Evolutionary conservation across 2,888 invertebrate species (phyloP).

Genomic region (Eudemis profundana): DNA sequence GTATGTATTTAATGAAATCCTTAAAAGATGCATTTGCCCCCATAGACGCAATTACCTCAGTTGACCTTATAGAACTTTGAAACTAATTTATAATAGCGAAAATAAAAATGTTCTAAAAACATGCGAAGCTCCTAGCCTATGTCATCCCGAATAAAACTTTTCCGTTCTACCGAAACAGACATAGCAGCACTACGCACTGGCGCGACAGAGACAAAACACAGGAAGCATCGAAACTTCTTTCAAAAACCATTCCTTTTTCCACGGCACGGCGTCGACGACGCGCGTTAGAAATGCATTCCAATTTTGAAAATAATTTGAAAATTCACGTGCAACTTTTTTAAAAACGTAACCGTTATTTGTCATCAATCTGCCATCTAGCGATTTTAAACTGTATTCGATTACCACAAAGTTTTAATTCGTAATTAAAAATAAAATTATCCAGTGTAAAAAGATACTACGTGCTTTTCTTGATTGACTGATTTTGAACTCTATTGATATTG

Average conservation of each 20-base stretch:
- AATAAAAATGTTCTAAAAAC: not conserved
- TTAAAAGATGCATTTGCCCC: no score
- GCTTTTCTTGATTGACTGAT: not conserved
- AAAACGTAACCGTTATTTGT: not conserved
- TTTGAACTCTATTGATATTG: constrained; percentile 19
- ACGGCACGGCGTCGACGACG: constrained; percentile 59
- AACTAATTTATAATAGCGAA: not conserved
- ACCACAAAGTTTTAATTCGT: constrained; percentile 7
- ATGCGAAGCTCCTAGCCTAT: constrained; percentile 57
- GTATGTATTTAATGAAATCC: no score
- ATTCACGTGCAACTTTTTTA: constrained; percentile 48
- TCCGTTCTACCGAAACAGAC: constrained; percentile 62
- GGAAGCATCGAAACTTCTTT: constrained; percentile 66
- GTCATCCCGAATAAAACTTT: constrained; percentile 69
- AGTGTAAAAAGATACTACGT: not conserved
- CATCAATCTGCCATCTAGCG: not conserved
- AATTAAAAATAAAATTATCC: not conserved
- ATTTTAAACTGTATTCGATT: constrained; percentile 19
- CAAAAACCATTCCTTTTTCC: constrained; percentile 67
- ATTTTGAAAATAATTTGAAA: constrained; percentile 42
- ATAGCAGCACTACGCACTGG: constrained; percentile 53
- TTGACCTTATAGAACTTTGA: no score
- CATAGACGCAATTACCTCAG: no score
- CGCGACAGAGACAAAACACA: constrained; percentile 67
- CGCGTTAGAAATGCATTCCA: constrained; percentile 55